Evolutionary conservation across 2,888 invertebrate genomes (phyloP), one percentile per base, ranked within the genome.

Genomic region (Gari tellinella): DNA sequence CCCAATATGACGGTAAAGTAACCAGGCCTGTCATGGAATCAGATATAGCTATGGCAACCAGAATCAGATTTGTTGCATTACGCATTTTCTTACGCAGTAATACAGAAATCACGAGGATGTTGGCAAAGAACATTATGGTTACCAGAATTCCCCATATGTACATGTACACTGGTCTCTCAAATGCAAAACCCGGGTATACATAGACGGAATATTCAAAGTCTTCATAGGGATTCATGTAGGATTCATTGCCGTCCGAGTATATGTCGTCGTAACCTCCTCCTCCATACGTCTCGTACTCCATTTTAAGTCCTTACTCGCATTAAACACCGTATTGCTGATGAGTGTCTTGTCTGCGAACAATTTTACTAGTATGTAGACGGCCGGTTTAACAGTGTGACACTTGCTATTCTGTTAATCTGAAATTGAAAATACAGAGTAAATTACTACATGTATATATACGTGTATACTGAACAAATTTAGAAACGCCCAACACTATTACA

Each of bases 11-110:
- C 3, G 75, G 75, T n/a, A 75, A 48, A 8, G 66, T 75, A n/a
- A 68, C 63, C 14, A 74, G 51, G 3, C 74, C 74, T 15, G 65
- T 74, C 45, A 74, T n/a, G 4, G 74, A 69, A 41, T 74, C 74
- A 0, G 74, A 51, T 8, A 69, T 62, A 7, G 74, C 74, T 26
- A 74, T 74, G 14, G 65, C 64, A 17, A 69, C 61, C 10, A 75
- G 48, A 43, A 69, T 57, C 12, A 51, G 26, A 31, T 75, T 64
- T 5, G 61, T 74, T 0, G 60, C 26, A 43, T 43, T 65, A 41
- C 69, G 68, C 61, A 69, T 61, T 23, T 69, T 65, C 52, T 51
- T 68, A 25, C 65, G 64, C 23, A 74, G 14, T 17, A 74, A 55
- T 2, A 74, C 53, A 12, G 48, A 31, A 23, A 69, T 62, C 4